phyloP scores from a whole-genome alignment of 35 echinoderm and acorn worm genomes.

The Heliocidaris erythrogramma region DNA sequence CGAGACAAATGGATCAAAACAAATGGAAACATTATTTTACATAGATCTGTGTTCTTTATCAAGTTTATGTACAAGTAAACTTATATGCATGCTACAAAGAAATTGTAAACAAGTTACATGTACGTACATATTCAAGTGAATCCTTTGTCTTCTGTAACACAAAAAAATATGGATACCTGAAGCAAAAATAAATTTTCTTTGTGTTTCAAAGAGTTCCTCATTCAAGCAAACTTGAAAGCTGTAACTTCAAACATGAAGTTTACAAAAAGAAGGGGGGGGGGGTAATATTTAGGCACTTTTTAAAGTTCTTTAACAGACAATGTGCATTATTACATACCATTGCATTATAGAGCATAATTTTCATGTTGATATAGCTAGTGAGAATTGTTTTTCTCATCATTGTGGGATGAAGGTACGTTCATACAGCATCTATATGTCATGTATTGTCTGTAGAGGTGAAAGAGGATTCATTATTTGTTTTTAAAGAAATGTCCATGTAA shows the following conservation, averaged over 20 bases:
- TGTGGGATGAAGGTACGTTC: neutral
- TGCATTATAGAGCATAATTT: neutral
- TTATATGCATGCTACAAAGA: neutral
- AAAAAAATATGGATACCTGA: no score
- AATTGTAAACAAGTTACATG: neutral
- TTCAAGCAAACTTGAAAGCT: neutral
- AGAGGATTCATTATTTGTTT: neutral
- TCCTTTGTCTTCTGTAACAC: neutral
- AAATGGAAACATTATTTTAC: neutral
- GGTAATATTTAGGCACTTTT: neutral
- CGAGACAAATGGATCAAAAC: no score
- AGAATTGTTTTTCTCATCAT: neutral
- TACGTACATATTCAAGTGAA: neutral
- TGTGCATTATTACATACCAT: neutral
- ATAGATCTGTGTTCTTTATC: neutral
- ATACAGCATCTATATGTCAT: neutral
- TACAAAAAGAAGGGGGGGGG: neutral
- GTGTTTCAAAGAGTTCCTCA: neutral
- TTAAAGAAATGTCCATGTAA: neutral
- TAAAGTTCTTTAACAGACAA: neutral
- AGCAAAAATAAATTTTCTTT: neutral
- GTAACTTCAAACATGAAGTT: neutral
- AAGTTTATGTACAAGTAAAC: neutral
- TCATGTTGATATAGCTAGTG: neutral
- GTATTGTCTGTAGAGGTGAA: neutral